A percentile compares a stretch with the other conserved stretches of the same genome.
Conservation (phyloP, 2,888 invertebrate species). For the Drosophila multiciliata region DNA sequence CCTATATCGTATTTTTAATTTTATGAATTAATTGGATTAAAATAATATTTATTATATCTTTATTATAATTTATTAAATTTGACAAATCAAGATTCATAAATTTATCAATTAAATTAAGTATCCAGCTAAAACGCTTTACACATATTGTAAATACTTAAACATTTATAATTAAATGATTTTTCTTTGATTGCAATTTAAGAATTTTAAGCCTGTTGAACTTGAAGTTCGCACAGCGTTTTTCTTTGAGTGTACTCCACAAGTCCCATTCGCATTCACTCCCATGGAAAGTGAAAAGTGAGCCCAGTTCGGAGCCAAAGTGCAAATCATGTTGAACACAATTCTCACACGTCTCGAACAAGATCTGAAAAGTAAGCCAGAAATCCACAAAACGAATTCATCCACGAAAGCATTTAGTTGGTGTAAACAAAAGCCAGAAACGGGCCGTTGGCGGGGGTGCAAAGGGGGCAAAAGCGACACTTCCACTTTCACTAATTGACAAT, state of each 20-base stretch:
- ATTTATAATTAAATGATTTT: no score
- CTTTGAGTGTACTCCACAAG: constrained; percentile 8
- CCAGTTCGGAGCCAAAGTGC: constrained; percentile 55
- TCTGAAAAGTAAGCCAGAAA: constrained; percentile 29
- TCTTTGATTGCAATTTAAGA: background rate
- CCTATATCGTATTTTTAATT: no score
- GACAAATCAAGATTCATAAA: no score
- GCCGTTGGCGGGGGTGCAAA: background rate
- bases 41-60: no score
- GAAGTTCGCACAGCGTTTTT: background rate
- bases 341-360: constrained; percentile 63
- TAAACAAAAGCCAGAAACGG: constrained; percentile 52
- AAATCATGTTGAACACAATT: constrained; percentile 63
- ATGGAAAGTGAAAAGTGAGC: constrained; percentile 48
- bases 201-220: background rate
- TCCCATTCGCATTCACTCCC: constrained; percentile 17
- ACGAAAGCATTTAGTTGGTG: constrained; percentile 56
- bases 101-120: no score
- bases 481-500: constrained; percentile 81
- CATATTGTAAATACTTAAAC: no score
- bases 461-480: constrained; percentile 55
- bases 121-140: no score
- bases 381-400: constrained; percentile 37
- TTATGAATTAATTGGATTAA: no score
- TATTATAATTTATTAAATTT: no score